These are phyloP conservation scores for Drosophila teissieri DNA, from an alignment of 1,140 invertebrate species.

Conservation along the genomic window DNA sequence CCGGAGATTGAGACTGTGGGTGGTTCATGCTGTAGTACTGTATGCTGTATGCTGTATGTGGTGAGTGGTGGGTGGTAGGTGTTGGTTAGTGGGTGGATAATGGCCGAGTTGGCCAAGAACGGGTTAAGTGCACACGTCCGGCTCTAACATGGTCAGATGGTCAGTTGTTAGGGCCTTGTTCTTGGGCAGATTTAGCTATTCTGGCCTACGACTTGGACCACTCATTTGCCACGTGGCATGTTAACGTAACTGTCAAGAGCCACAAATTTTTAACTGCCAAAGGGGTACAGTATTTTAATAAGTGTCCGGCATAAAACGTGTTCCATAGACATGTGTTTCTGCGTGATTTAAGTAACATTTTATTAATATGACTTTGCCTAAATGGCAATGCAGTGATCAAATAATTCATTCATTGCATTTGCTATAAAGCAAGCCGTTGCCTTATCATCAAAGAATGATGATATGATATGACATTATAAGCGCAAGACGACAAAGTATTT, in stretches of 20 bases:
- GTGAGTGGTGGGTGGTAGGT: not conserved
- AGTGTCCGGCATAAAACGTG: slow-evolving; percentile 1
- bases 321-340: not conserved
- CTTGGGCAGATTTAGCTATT: slow-evolving; percentile 4
- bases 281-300: slow-evolving; percentile 1
- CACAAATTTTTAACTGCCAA: not conserved
- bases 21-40: not conserved
- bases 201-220: not conserved
- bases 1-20: slow-evolving; percentile 3
- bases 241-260: slow-evolving; percentile 14
- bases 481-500: not conserved
- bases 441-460: not conserved
- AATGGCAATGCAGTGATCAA: not conserved
- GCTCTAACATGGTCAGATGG: slow-evolving; percentile 2
- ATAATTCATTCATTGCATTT: slow-evolving; percentile 1
- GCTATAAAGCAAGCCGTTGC: not conserved
- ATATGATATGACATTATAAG: not conserved
- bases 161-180: slow-evolving; percentile 13
- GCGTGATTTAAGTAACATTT: not conserved
- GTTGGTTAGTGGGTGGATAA: not conserved
- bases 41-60: not conserved
- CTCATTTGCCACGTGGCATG: slow-evolving; percentile 22
- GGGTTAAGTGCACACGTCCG: slow-evolving; percentile 19
- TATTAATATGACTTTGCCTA: not conserved
- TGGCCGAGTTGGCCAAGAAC: slow-evolving; percentile 1